A percentile compares a stretch with the other conserved stretches of the same genome.
Conservation (phyloP, 35 echinoderm and acorn worm genomes). For the Lytechinus variegatus region DNA sequence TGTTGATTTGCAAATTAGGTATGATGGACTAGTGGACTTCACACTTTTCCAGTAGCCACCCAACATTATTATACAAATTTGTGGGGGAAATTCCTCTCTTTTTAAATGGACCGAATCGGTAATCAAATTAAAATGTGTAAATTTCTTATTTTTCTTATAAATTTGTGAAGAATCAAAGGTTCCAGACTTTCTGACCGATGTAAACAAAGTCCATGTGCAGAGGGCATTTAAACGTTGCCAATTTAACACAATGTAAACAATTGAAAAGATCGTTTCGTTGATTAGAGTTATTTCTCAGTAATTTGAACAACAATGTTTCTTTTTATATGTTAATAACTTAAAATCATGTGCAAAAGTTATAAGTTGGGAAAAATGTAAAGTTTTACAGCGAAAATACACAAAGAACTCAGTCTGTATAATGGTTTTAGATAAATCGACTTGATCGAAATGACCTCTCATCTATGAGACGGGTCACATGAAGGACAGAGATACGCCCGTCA, state of each 20-base stretch:
- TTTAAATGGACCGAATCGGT: too few relatives aligned
- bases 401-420: background rate
- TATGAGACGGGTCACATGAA: background rate
- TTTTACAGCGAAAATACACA: too few relatives aligned
- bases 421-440: background rate
- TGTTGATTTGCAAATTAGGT: too few relatives aligned
- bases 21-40: too few relatives aligned
- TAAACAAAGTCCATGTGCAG: conserved; percentile 41
- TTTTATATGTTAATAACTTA: background rate
- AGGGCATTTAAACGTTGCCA: conserved; percentile 17
- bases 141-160: too few relatives aligned
- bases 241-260: conserved; percentile 16
- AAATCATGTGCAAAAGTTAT: background rate
- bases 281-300: background rate
- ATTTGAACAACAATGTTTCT: background rate
- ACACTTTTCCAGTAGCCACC: too few relatives aligned
- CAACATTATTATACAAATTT: too few relatives aligned
- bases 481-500: background rate
- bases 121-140: too few relatives aligned
- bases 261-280: background rate
- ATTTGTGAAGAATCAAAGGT: too few relatives aligned
- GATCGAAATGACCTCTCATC: background rate
- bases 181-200: background rate
- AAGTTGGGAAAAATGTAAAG: too few relatives aligned
- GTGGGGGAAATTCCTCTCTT: too few relatives aligned